A percentile compares a stretch with the other conserved stretches of the same genome.
phyloP scores from a whole-genome alignment of 92 coral and sea anemone genomes.

The Desmophyllum pertusum region DNA sequence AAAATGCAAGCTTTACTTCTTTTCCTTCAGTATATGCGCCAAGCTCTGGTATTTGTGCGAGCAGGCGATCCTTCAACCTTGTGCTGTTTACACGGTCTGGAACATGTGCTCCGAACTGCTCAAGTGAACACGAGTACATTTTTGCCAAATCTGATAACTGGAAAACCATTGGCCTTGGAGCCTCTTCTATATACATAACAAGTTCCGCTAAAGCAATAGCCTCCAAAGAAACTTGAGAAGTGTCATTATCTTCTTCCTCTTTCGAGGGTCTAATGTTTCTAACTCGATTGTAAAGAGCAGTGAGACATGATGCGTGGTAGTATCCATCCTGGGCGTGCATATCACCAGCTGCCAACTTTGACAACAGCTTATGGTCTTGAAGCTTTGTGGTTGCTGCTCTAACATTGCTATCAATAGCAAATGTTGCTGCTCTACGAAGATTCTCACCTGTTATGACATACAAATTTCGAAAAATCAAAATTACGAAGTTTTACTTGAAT shows the following conservation, averaged over 20 bases:
- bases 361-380: constrained; percentile 53
- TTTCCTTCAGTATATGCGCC: constrained; percentile 1
- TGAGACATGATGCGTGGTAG: not conserved
- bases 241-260: not conserved
- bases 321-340: constrained; percentile 51
- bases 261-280: not conserved
- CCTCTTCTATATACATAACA: constrained; percentile 36
- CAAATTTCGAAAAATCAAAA: constrained; percentile 13
- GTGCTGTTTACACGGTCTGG: constrained; percentile 34
- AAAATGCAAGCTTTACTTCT: constrained; percentile 9
- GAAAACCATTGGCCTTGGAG: constrained; percentile 22
- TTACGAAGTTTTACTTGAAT: too few species aligned
- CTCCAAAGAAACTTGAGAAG: not conserved
- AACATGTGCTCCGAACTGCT: constrained; percentile 53
- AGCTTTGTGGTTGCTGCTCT: constrained; percentile 45
- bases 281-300: not conserved
- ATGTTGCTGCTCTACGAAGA: constrained; percentile 57
- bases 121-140: constrained; percentile 38
- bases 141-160: constrained; percentile 34
- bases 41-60: too few species aligned
- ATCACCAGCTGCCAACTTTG: constrained; percentile 53
- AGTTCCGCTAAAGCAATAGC: constrained; percentile 16
- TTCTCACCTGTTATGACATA: constrained; percentile 25
- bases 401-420: constrained; percentile 47
- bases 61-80: too few species aligned